Evolutionary conservation across 2,797 vertebrate genomes (phyloP), one percentile per base, ranked within the genome.

Genomic region (Apogon hyalosoma): DNA sequence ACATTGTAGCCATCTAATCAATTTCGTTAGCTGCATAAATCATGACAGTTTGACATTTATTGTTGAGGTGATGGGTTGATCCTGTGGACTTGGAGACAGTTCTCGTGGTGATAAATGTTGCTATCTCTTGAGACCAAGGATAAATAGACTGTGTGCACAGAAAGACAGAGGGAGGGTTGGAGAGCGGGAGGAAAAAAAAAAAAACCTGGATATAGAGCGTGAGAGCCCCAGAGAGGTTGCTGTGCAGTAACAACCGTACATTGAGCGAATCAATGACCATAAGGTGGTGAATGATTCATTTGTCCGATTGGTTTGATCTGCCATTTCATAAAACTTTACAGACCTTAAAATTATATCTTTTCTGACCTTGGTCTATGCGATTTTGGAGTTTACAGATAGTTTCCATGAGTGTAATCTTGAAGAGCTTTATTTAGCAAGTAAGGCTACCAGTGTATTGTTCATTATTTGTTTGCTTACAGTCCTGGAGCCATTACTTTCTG

Each of bases 1-100:
- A 93, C 94, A 93, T 94, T 82, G 73, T 62, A 52, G 69, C 79
- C 75, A 48, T 84, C 84, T 96, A 95, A 98, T 97, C 96, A 95
- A 96, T 97, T 95, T 95, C 94, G 95, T 94, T 93, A 95, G 95
- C 92, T 92, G 87, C 94, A 96, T 98, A 95, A 96, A 96, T 98
- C 96, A 97, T 87, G 90, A 69, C 89, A 80, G 88, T 89, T 88
- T 95, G 97, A 97, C 97, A 83, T 98, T 98, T 98, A 98, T 97
- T 94, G 89, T 93, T 84, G 89, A 91, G 91, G 72, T 93, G 95
- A 96, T 96, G 96, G 94, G 95, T 95, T 96, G 92, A 95, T 96
- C 94, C 93, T 86, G 90, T 95, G 94, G 95, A 94, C 95, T 89
- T 91, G 93, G 92, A 95, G 95, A 95, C 94, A 94, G 93, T 89